Base-by-base conservation (phyloP, 2,888 invertebrate genomes). In the Acrobasis suavella region DNA sequence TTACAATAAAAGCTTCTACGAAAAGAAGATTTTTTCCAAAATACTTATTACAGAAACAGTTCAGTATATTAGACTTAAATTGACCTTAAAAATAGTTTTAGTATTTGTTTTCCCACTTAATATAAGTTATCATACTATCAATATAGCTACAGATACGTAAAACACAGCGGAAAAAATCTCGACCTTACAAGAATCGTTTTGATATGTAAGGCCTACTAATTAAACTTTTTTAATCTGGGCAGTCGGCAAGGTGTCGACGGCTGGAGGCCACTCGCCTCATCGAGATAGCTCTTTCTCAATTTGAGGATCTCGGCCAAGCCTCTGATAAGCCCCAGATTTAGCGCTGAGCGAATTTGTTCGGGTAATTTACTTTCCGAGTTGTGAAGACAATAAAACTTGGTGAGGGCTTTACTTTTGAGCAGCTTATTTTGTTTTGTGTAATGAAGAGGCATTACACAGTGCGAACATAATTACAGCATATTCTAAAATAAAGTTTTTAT, bases 381-480 rank as follows among this genome's bases (percentile, higher is more conserved):
- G 86, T 78, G 83, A 88, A 89, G 87, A 90, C 89, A 89, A 89
- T 89, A 89, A 89, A 89, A 89, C 81, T 89, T 89, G 77, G 83
- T 78, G 76, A 69, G 69, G 74, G 78, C 75, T 80, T 79, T 81
- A 78, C 80, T 82, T 86, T 84, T 83, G 80, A 83, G 81, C 78
- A 78, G 80, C 78, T 82, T 85, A 81, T 85, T 85, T 83, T 83
- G 81, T 84, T 82, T 83, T 78, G 76, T 78, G 77, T 80, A 82
- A 85, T 81, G 82, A 83, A 83, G 81, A 85, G 78, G 78, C 83
- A 83, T 83, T 80, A 82, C 76, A 80, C 75, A 77, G 76, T 75
- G 72, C 73, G 52, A 63, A 69, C 60, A 63, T 72, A 61, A 64
- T 63, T 62, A 64, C 58, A 58, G 55, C 60, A 54, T 32, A 58